Conservation (phyloP, 2,888 invertebrate species). For the Asteroscopus sphinx region DNA sequence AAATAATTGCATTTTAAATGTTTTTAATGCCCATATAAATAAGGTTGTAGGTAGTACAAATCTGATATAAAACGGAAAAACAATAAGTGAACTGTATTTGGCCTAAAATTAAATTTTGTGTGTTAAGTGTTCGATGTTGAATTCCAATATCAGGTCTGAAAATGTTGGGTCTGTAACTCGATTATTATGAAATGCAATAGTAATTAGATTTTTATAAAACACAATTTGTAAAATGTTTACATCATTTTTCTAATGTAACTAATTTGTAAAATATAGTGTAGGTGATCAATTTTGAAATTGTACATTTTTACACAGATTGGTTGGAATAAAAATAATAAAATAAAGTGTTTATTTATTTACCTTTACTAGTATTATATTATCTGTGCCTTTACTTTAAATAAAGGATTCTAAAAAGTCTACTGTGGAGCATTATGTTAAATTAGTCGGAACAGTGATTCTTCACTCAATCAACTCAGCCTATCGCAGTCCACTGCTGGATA, state of each 20-base stretch:
- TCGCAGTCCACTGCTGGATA: too few relatives aligned
- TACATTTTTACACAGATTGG: conserved; percentile 86
- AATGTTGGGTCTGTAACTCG: conserved; percentile 1
- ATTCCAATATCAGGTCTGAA: conserved; percentile 3
- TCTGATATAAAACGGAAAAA: neutral
- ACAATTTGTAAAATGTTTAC: conserved; percentile 59
- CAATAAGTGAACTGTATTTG: neutral
- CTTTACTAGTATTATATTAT: too few relatives aligned
- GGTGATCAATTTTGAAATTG: conserved; percentile 81
- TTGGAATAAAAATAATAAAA: conserved; percentile 70
- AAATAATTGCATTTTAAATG: neutral
- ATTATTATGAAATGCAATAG: conserved; percentile 33
- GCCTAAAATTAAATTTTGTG: conserved; percentile 8
- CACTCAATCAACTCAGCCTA: too few relatives aligned
- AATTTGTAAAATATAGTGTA: conserved; percentile 65
- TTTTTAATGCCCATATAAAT: conserved; percentile 4
- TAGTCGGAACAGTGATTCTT: too few relatives aligned
- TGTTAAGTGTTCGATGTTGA: neutral
- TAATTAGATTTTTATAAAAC: conserved; percentile 53
- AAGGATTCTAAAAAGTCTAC: too few relatives aligned
- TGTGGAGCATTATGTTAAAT: too few relatives aligned
- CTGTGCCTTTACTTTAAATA: too few relatives aligned
- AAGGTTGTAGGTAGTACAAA: conserved; percentile 1
- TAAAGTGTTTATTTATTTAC: conserved; percentile 28
- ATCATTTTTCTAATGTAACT: conserved; percentile 58